phyloP scores from a whole-genome alignment of 2,888 invertebrate genomes.

The Brachynemurus nebulosus region DNA sequence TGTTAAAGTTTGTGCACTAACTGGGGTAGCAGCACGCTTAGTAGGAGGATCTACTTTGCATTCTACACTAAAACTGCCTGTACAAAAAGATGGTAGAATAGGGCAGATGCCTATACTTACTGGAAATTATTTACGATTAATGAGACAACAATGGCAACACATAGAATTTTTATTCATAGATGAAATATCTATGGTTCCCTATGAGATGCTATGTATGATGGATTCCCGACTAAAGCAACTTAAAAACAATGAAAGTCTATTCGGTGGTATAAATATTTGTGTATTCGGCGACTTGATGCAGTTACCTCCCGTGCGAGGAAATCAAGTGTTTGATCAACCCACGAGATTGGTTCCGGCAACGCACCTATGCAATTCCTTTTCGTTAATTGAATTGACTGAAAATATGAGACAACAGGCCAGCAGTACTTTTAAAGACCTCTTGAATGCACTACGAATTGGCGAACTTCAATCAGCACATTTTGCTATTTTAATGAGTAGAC shows the following conservation, averaged over 20 bases:
- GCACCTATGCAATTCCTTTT: slow-evolving; percentile 15
- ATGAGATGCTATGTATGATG: slow-evolving; percentile 21
- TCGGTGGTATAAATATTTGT: slow-evolving; percentile 10
- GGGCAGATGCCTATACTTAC: slow-evolving; percentile 17
- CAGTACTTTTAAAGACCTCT: slow-evolving; percentile 14
- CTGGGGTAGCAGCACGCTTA: slow-evolving; percentile 23
- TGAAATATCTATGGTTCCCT: slow-evolving; percentile 21
- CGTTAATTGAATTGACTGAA: slow-evolving; percentile 13
- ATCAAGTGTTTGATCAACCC: slow-evolving; percentile 7
- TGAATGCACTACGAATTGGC: slow-evolving; percentile 17
- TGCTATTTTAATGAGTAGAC: slow-evolving; percentile 1
- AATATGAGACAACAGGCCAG: slow-evolving; percentile 15
- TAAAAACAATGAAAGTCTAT: no score
- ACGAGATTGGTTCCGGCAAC: slow-evolving; percentile 8
- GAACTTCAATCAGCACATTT: slow-evolving; percentile 13
- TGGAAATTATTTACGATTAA: slow-evolving; percentile 13
- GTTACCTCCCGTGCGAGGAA: slow-evolving; percentile 9
- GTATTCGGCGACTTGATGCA: slow-evolving; percentile 12
- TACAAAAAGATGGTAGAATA: slow-evolving; percentile 21
- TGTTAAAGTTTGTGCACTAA: slow-evolving; percentile 20
- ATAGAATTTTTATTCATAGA: slow-evolving; percentile 21
- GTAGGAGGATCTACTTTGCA: slow-evolving; percentile 9
- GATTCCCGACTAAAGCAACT: slow-evolving; percentile 18
- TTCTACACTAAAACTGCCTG: slow-evolving; percentile 18
- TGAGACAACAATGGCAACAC: slow-evolving; percentile 21